Base-by-base conservation (phyloP, 1,140 invertebrate species). In the Eumaeus atala region DNA sequence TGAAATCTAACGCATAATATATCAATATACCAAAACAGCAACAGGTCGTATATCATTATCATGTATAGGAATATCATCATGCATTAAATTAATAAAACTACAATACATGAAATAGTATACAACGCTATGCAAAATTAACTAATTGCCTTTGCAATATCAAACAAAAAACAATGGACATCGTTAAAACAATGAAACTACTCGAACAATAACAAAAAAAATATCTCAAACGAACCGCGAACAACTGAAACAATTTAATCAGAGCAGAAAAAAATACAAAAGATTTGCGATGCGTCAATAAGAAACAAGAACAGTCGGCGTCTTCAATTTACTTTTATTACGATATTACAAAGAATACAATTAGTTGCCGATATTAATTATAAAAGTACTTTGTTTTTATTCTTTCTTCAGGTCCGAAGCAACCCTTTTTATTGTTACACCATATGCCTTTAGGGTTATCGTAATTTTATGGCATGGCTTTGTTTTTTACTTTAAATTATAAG, bases 361-460 rank as follows among this genome's bases (percentile, higher is more conserved):
- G 83, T 82, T 75, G 69, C 56, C 61, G 67, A 71, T 81, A 82
- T 81, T 78, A 77, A 81, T 78, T 79, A 81, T 83, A 69, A 44
- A 62, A 53, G 58, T 67, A 70, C 74, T 77, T 85, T 80, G 70
- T 80, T 67, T 69, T 69, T 69, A 67, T 73, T 76, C 67, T 67
- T 74, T 64, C 48, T 49, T 56, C 60, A 48, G 53, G 54, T 57
- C 44, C 48, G 37, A 57, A 18, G 34, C 54, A 54, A 21, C 52
- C 59, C 55, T 57, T 61, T 35, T 58, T 63, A 53, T 64, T 66
- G 59, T 70, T 53, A 59, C 37, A 62, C 64, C 74, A 74, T 74
- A 74, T 77, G 70, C 58, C 64, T 62, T 67, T 64, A 60, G 67
- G 71, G 66, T 65, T 59, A 55, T 58, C 56, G 58, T 63, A 56